Evolutionary conservation across 2,113 vertebrate species (phyloP), one percentile per base, ranked within the genome.

Genomic region (Oxyruncus cristatus): DNA sequence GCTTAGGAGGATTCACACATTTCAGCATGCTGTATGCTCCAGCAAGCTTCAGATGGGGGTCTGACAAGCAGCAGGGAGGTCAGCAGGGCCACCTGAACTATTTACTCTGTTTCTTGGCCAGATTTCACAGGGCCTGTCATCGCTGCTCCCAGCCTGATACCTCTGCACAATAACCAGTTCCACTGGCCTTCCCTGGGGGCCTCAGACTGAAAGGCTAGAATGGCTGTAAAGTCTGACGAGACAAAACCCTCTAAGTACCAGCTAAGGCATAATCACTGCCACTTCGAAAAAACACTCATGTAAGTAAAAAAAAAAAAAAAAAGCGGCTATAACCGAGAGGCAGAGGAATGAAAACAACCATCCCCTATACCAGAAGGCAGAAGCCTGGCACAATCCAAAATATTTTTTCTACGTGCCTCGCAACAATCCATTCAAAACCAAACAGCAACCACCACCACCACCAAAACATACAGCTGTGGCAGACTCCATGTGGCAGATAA

Each of bases 1-100:
- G 0, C 33, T 70, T 5, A 37, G 44, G 41, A 70, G n/a, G 53
- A 86, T 44, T 28, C 27, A 52, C 3, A 50, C 4, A 4, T 3
- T 46, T 59, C 35, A 35, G 62, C 24, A 23, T 0, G 21, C 33
- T 50, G 6, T 14, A 55, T 0, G 0, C 16, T 27, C 37, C 61
- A 74, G 52, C 12, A 75, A 67, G 26, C 28, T 88, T 37, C 72
- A 55, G 2, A 22, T 4, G 21, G 42, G 49, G 62, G 49, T 79
- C 61, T 82, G 46, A 82, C 30, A 61, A 24, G n/a, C 0, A 3
- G 68, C 21, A 66, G 14, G n/a, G 50, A 87, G 50, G 27, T 74
- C 18, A 6, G 21, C 2, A 4, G 19, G 56, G 66, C 66, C 71
- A 61, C n/a, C 14, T 58, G 26, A 74, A 63, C 28, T 62, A 24